phyloP scores from a whole-genome alignment of 2,113 vertebrate genomes.

The Alethe diademata region DNA sequence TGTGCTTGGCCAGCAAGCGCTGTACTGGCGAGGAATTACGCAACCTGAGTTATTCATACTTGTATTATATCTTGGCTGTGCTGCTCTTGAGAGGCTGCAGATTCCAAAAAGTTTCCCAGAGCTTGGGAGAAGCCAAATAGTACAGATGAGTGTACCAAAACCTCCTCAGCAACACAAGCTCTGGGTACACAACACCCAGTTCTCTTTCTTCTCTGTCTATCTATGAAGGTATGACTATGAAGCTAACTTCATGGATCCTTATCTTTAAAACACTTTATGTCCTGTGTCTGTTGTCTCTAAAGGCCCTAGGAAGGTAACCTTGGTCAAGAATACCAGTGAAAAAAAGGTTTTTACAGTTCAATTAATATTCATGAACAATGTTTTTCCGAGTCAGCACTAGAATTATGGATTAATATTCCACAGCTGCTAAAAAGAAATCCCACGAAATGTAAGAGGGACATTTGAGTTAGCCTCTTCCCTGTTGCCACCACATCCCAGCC shows the following conservation, averaged over 20 bases:
- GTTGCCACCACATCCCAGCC: not conserved
- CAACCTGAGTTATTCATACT: slow-evolving; percentile 48
- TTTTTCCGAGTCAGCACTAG: not conserved
- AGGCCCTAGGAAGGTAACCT: not conserved
- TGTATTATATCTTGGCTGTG: slow-evolving; percentile 17
- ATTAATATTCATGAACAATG: not conserved
- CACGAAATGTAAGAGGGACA: not conserved
- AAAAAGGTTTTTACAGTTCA: not conserved
- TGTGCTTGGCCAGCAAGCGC: not conserved
- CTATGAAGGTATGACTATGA: not conserved
- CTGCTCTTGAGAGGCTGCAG: slow-evolving; percentile 24
- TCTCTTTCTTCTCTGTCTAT: not conserved
- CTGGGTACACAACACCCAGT: not conserved
- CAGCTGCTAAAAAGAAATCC: not conserved
- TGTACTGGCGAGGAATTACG: not conserved
- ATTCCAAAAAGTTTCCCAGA: slow-evolving; percentile 19
- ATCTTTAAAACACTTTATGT: not conserved
- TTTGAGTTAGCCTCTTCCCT: not conserved
- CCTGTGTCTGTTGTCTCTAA: not conserved
- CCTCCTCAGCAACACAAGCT: not conserved
- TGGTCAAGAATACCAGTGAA: not conserved
- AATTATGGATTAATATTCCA: not conserved
- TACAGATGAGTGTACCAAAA: not conserved
- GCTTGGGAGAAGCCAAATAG: slow-evolving; percentile 18
- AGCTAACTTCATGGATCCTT: not conserved